These are phyloP conservation scores for Hedychridium roseum DNA, from an alignment of 2,888 invertebrate genomes.

Conservation along the genomic window DNA sequence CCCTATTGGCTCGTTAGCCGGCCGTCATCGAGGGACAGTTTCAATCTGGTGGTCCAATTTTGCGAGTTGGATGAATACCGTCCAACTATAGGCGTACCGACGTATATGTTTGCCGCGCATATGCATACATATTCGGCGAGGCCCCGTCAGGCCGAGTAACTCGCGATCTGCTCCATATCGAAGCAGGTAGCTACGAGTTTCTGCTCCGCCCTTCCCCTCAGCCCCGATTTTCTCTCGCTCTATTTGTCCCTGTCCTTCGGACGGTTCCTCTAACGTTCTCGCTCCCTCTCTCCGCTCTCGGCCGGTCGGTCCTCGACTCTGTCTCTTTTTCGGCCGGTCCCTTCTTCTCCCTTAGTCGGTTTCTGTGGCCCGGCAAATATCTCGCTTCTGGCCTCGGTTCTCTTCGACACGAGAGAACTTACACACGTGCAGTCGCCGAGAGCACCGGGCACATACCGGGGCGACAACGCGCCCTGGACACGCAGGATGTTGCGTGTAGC, in stretches of 20 bases:
- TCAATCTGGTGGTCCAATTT: conserved; percentile 46
- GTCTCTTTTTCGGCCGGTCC: conserved; percentile 2
- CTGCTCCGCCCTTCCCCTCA: neutral
- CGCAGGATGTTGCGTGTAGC: conserved; percentile 2
- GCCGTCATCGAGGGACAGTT: conserved; percentile 38
- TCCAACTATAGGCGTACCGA: neutral
- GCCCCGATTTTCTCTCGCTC: conserved; percentile 4
- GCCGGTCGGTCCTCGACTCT: conserved; percentile 11
- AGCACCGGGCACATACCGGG: neutral
- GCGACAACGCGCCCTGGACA: conserved; percentile 9
- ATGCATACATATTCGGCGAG: neutral
- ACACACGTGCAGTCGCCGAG: neutral
- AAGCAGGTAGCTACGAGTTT: conserved; percentile 35
- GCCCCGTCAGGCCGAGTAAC: conserved; percentile 5
- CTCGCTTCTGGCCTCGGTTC: neutral
- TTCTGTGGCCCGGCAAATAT: neutral
- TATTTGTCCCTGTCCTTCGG: too few species aligned
- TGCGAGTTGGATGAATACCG: conserved; percentile 37
- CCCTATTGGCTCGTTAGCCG: too few species aligned
- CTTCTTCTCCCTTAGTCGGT: neutral
- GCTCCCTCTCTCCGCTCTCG: conserved; percentile 10
- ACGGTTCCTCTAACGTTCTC: too few species aligned
- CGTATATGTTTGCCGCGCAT: neutral
- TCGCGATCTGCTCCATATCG: conserved; percentile 43
- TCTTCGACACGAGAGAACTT: neutral